A percentile compares a stretch with the other conserved stretches of the same genome.
phyloP scores from a whole-genome alignment of 2,113 vertebrate species.

The Embiotoca jacksoni region DNA sequence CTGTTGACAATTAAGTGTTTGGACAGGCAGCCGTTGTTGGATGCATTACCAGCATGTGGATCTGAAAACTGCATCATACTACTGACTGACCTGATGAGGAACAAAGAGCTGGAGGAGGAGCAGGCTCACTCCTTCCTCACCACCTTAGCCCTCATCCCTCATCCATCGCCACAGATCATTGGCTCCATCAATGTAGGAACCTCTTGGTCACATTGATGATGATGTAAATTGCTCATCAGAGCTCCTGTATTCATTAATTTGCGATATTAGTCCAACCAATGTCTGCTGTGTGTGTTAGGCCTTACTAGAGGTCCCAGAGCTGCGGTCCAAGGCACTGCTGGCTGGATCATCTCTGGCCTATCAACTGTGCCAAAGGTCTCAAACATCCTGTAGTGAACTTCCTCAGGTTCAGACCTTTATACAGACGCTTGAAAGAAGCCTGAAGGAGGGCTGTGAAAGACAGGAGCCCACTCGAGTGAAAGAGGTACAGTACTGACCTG shows the following conservation, averaged over 20 bases:
- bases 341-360: slow-evolving; percentile 85
- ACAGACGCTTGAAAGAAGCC: slow-evolving; percentile 73
- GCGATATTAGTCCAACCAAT: not conserved
- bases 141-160: slow-evolving; percentile 84
- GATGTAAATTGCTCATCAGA: not conserved
- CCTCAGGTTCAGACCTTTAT: slow-evolving; percentile 84
- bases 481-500: not conserved
- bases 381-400: slow-evolving; percentile 73
- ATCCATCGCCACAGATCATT: slow-evolving; percentile 85
- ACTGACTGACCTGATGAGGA: slow-evolving; percentile 83
- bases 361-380: slow-evolving; percentile 81
- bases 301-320: slow-evolving; percentile 79
- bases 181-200: slow-evolving; percentile 84
- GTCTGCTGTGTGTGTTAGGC: slow-evolving; percentile 73
- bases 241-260: not conserved
- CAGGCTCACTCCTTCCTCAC: slow-evolving; percentile 82
- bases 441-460: slow-evolving; percentile 77
- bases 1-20: slow-evolving; percentile 25
- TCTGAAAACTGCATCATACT: slow-evolving; percentile 87
- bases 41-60: slow-evolving; percentile 87
- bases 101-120: slow-evolving; percentile 83
- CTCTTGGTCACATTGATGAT: not conserved
- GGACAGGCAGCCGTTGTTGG: slow-evolving; percentile 87
- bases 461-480: slow-evolving; percentile 33
- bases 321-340: slow-evolving; percentile 81